Evolutionary conservation across 2,113 vertebrate species (phyloP).

Genomic region (Pagrus major): DNA sequence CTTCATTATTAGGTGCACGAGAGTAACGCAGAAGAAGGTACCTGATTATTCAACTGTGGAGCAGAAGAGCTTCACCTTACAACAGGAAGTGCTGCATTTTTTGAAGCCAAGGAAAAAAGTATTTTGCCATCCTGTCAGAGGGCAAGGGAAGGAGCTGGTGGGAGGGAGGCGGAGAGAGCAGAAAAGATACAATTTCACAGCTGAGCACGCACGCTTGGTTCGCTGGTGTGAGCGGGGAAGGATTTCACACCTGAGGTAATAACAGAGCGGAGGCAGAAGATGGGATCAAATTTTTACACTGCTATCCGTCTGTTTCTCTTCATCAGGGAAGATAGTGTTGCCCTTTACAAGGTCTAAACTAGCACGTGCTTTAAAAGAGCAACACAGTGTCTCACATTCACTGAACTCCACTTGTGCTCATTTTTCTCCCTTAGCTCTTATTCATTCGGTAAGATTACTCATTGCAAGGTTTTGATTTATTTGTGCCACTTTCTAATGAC

Average conservation of each 20-base stretch:
- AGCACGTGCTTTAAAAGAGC: slow-evolving; percentile 47
- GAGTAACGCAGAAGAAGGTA: neutral
- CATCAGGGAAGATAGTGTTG: slow-evolving; percentile 53
- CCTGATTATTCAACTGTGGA: slow-evolving; percentile 51
- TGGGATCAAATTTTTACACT: slow-evolving; percentile 69
- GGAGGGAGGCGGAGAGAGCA: slow-evolving; percentile 38
- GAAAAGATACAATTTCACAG: slow-evolving; percentile 84
- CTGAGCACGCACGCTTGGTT: slow-evolving; percentile 74
- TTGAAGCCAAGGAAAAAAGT: slow-evolving; percentile 13
- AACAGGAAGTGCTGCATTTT: slow-evolving; percentile 22
- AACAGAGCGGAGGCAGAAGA: slow-evolving; percentile 64
- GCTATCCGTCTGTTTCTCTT: slow-evolving; percentile 62
- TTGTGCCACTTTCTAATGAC: neutral
- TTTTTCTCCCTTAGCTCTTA: neutral
- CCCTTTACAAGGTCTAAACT: slow-evolving; percentile 68
- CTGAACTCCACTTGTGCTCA: slow-evolving; percentile 32
- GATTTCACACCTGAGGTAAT: slow-evolving; percentile 82
- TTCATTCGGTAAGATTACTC: neutral
- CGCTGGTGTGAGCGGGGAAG: slow-evolving; percentile 54
- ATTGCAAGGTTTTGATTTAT: neutral
- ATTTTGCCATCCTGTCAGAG: slow-evolving; percentile 33
- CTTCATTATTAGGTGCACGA: slow-evolving; percentile 25
- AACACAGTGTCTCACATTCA: slow-evolving; percentile 57
- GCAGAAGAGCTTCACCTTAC: slow-evolving; percentile 43
- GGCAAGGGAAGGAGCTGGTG: slow-evolving; percentile 23